Evolutionary conservation across 2,113 vertebrate species (phyloP).

Genomic region (Castor canadensis): DNA sequence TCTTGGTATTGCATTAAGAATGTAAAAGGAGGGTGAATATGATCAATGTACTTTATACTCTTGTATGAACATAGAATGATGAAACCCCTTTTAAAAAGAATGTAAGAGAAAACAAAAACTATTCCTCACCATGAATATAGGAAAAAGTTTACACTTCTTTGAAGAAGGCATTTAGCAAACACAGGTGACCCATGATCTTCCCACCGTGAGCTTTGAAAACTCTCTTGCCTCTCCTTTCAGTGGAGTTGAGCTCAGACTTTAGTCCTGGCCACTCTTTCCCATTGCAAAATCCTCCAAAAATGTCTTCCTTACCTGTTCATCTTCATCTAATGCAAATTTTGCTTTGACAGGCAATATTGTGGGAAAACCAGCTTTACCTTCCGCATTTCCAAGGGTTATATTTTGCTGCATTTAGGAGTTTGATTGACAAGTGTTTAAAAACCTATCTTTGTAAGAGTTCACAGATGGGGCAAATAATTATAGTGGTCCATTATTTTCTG

Average conservation of each 20-base stretch:
- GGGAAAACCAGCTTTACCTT: not conserved
- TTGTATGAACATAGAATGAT: no score
- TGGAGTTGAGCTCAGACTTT: not conserved
- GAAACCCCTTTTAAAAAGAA: no score
- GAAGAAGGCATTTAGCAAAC: not conserved
- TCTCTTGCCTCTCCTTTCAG: not conserved
- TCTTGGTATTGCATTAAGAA: no score
- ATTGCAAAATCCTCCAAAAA: not conserved
- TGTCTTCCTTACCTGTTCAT: not conserved
- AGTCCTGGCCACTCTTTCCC: not conserved
- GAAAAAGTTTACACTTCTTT: not conserved
- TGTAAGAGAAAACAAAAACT: no score
- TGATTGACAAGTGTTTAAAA: conserved; percentile 13
- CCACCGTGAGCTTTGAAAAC: not conserved
- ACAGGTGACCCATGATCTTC: not conserved
- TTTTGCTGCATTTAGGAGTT: not conserved
- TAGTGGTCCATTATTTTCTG: not conserved
- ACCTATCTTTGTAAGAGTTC: not conserved
- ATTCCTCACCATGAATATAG: not conserved
- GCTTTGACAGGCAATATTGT: not conserved
- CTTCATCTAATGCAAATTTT: not conserved
- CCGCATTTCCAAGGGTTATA: not conserved
- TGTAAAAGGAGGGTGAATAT: no score
- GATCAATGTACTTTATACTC: no score
- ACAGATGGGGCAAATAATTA: not conserved